These are phyloP conservation scores for Acrobasis consociella DNA, from an alignment of 2,888 invertebrate genomes.

Conservation along the genomic window DNA sequence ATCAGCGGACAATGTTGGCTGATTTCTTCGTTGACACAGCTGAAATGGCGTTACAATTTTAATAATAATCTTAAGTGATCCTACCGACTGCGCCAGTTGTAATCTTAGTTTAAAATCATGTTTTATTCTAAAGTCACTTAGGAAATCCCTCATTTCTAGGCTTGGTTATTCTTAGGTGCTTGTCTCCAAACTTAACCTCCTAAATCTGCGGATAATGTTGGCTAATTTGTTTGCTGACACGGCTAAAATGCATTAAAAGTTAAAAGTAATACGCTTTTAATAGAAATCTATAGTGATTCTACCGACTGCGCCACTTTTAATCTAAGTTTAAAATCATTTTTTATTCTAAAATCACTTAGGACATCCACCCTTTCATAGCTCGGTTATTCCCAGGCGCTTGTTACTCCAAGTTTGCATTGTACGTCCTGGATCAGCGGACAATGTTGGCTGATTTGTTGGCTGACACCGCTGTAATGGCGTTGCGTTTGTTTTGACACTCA, in stretches of 20 bases:
- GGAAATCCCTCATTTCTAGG: neutral
- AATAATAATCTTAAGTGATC: neutral
- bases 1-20: conserved; percentile 56
- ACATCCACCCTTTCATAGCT: neutral
- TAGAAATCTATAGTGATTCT: neutral
- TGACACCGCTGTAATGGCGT: conserved; percentile 37
- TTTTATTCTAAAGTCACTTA: neutral
- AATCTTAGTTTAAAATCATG: neutral
- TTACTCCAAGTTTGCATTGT: conserved; percentile 27
- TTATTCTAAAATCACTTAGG: neutral
- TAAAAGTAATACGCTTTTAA: neutral
- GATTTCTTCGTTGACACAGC: conserved; percentile 49
- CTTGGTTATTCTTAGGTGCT: conserved; percentile 12
- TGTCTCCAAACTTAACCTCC: conserved; percentile 23
- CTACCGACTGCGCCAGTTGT: neutral
- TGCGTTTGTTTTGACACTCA: conserved; percentile 11
- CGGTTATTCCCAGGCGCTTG: conserved; percentile 21
- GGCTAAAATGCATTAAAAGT: neutral
- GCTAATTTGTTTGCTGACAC: conserved; percentile 32
- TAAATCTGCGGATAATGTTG: conserved; percentile 54
- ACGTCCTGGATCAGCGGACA: conserved; percentile 49
- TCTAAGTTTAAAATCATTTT: neutral
- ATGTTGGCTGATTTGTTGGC: conserved; percentile 51
- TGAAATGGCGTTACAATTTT: neutral
- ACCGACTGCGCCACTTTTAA: neutral